Evolutionary conservation across 2,888 invertebrate species (phyloP).

Genomic region (Himalopsyche tibetana): DNA sequence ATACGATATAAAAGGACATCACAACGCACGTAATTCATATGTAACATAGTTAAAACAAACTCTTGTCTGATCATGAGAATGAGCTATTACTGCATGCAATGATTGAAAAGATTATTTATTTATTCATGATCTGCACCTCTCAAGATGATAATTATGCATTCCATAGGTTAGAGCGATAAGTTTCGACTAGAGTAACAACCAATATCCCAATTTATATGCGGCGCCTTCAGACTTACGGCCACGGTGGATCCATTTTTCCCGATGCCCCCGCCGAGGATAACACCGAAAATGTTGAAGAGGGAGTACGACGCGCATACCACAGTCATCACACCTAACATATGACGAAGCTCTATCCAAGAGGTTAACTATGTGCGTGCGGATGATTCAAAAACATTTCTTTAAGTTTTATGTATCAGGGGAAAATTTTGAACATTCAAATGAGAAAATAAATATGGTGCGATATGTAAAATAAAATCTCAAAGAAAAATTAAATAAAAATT

Average conservation of each 20-base stretch:
- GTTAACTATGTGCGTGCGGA: conserved; percentile 69
- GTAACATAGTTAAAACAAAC: background rate
- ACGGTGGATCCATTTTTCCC: conserved; percentile 99
- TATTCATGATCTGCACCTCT: conserved; percentile 3
- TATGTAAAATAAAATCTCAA: background rate
- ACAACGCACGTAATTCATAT: background rate
- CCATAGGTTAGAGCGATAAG: conserved; percentile 25
- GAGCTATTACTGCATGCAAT: conserved; percentile 32
- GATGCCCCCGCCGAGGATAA: conserved; percentile 92
- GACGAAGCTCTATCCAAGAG: conserved; percentile 83
- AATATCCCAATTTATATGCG: conserved; percentile 44
- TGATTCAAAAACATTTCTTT: conserved; percentile 28
- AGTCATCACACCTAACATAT: conserved; percentile 86
- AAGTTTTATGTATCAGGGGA: background rate
- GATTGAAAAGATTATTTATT: conserved; percentile 24
- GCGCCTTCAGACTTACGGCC: conserved; percentile 85
- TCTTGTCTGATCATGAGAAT: conserved; percentile 40
- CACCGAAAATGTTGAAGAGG: conserved; percentile 83
- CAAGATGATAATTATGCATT: conserved; percentile 18
- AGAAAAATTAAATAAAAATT: too few species aligned
- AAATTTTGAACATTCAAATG: background rate
- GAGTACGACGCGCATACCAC: conserved; percentile 84
- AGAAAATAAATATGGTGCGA: background rate
- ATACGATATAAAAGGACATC: conserved; percentile 5
- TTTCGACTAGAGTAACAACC: conserved; percentile 42